Percentiles rank a stretch among this genome's conserved stretches.
These are phyloP conservation scores for Branchellion lobata DNA, from an alignment of 2,888 invertebrate genomes.

Conservation along the genomic window DNA sequence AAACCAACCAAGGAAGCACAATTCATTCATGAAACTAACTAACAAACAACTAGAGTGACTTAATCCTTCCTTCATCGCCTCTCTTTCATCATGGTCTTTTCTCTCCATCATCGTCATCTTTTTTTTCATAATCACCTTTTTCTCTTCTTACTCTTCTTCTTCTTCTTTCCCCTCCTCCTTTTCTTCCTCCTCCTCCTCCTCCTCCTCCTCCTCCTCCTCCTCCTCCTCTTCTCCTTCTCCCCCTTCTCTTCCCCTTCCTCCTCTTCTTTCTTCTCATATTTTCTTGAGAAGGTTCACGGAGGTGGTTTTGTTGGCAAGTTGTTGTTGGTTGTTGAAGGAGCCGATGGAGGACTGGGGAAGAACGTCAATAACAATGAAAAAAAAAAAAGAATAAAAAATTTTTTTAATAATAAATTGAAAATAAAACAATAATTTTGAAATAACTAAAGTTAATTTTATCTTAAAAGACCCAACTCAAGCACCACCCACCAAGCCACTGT, in stretches of 20 bases:
- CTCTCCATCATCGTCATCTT: too few relatives aligned
- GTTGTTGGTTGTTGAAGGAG: conserved; percentile 16
- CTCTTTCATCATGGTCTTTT: too few relatives aligned
- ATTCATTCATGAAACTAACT: too few relatives aligned
- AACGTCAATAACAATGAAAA: conserved; percentile 14
- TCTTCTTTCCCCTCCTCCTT: too few relatives aligned
- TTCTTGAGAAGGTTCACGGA: neutral
- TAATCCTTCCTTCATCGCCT: too few relatives aligned
- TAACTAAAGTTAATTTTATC: neutral
- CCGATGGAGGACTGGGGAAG: conserved; percentile 4
- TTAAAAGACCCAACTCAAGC: neutral
- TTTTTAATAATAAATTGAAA: neutral
- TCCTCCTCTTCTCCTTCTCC: too few relatives aligned
- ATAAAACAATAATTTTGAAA: neutral
- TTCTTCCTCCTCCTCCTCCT: too few relatives aligned
- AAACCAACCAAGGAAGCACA: too few relatives aligned
- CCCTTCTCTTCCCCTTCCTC: neutral
- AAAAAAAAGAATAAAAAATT: conserved; percentile 20
- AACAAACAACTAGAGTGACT: too few relatives aligned
- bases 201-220: too few relatives aligned
- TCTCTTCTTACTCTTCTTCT: too few relatives aligned
- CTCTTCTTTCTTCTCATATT: neutral
- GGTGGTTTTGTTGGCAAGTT: neutral
- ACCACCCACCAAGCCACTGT: conserved; percentile 77
- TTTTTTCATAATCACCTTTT: too few relatives aligned